These are phyloP conservation scores for Akabosia matsudoensis DNA, from an alignment of 1,140 invertebrate genomes.

Conservation along the genomic window DNA sequence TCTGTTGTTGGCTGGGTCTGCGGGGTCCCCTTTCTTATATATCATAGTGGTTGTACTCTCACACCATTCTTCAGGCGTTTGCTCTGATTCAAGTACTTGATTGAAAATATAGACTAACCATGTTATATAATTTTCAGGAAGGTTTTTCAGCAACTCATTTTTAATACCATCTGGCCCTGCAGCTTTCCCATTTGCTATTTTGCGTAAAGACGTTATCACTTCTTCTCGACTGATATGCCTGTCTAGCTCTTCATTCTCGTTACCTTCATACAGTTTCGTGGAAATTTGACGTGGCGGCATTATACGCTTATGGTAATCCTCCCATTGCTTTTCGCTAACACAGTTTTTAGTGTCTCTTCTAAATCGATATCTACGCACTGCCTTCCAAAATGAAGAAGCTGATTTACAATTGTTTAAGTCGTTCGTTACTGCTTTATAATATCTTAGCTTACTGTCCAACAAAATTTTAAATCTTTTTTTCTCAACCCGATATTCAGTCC, in stretches of 20 bases:
- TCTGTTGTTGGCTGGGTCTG: constrained; percentile 46
- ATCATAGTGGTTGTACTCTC: constrained; percentile 21
- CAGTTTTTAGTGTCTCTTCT: not conserved
- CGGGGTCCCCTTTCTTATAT: constrained; percentile 42
- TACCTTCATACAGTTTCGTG: not conserved
- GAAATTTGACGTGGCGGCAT: not conserved
- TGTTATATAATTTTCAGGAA: constrained; percentile 25
- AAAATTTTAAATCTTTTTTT: too few species aligned
- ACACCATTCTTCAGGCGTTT: constrained; percentile 19
- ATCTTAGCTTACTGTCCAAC: not conserved
- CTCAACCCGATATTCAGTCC: too few species aligned
- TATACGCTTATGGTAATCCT: not conserved
- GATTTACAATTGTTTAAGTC: not conserved
- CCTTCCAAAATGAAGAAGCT: not conserved
- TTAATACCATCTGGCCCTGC: constrained; percentile 49
- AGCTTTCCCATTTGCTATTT: constrained; percentile 43
- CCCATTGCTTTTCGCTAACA: not conserved
- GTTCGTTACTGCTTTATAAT: not conserved
- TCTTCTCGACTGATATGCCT: not conserved
- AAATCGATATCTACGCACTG: not conserved
- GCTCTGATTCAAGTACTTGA: not conserved
- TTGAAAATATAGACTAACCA: constrained; percentile 8
- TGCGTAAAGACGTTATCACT: not conserved
- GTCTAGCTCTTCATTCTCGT: not conserved
- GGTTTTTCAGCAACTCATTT: constrained; percentile 49